Evolutionary conservation across 2,797 vertebrate species (phyloP).

Genomic region (Galaxias olidus): DNA sequence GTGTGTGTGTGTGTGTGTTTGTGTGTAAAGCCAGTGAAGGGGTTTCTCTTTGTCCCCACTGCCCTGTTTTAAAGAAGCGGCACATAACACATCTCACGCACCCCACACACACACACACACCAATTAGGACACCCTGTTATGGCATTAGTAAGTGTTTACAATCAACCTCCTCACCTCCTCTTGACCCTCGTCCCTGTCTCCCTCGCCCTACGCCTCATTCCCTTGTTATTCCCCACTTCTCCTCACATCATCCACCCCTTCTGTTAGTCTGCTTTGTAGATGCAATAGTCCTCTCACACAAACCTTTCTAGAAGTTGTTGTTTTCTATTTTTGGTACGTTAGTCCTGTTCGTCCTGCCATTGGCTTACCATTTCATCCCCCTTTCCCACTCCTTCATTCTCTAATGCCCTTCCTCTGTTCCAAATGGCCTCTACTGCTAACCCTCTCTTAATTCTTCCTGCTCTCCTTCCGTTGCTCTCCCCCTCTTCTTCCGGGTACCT

Average conservation of each 20-base stretch:
- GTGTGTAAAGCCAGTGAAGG: slow-evolving; percentile 45
- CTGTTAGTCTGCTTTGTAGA: slow-evolving; percentile 18
- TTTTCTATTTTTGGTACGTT: not conserved
- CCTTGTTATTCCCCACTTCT: slow-evolving; percentile 29
- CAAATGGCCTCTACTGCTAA: not conserved
- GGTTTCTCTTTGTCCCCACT: slow-evolving; percentile 46
- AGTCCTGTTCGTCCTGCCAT: not conserved
- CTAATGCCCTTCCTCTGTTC: slow-evolving; percentile 6
- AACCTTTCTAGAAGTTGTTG: not conserved
- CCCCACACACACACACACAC: slow-evolving; percentile 23
- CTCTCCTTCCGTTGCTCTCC: not conserved
- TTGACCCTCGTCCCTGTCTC: slow-evolving; percentile 15
- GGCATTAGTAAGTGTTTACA: slow-evolving; percentile 59
- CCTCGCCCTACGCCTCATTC: slow-evolving; percentile 13
- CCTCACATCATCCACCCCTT: slow-evolving; percentile 30
- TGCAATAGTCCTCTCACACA: slow-evolving; percentile 4
- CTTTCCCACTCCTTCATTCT: slow-evolving; percentile 10
- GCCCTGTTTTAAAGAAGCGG: slow-evolving; percentile 45
- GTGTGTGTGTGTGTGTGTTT: too few relatives aligned
- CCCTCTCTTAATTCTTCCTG: not conserved
- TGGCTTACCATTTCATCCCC: slow-evolving; percentile 17
- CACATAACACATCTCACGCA: slow-evolving; percentile 31
- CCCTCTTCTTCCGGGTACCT: slow-evolving; percentile 11
- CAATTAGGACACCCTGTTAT: slow-evolving; percentile 67
- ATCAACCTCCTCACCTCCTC: slow-evolving; percentile 40